Base-by-base conservation (phyloP, 64 coral and sea anemone species). In the Porites australiensis region DNA sequence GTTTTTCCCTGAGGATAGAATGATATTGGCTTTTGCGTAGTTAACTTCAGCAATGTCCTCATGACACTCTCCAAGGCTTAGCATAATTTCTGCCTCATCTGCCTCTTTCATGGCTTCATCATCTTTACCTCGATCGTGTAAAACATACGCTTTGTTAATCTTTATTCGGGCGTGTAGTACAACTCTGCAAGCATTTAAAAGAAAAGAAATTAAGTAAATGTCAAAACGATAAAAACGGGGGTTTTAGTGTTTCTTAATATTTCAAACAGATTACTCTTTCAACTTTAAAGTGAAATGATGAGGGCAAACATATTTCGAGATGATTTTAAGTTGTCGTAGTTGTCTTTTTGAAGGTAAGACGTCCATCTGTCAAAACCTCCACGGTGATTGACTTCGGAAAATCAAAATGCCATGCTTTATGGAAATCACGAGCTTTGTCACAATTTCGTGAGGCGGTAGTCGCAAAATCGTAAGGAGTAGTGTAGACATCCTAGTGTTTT, bases 1-100 rank as follows among this genome's bases (percentile, higher is more conserved):
- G 47, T 89, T 79, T 89, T 79, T 72, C 13, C 55, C 16, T 19
- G 70, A 54, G 11, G 86, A 88, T 23, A 88, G n/a, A 18, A 88
- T 46, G n/a, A 88, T 88, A 14, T 88, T 88, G 59, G 73, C 88
- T 68, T 89, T 89, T 0, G 75, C 61, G 18, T 78, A 77, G 73
- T 89, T 64, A 13, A 89, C 44, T 22, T 89, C 88, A 77, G 74
- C 88, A 65, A 10, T 47, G 64, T 89, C 88, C 9, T 89, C 88
- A 2, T 89, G 19, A 47, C 88, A 79, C 19, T 89, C 88, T 1
- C 55, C 45, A 16, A 52, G 88, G 11, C 75, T 79, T 47, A 89
- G 55, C 77, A 79, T 79, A n/a, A 15, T 15, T 53, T 79, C 77
- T 79, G 77, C 77, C 7, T 88, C 86, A 52, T 88, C 55, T 5